Evolutionary conservation across 2,113 vertebrate genomes (phyloP).

Genomic region (Poeciliopsis retropinna): DNA sequence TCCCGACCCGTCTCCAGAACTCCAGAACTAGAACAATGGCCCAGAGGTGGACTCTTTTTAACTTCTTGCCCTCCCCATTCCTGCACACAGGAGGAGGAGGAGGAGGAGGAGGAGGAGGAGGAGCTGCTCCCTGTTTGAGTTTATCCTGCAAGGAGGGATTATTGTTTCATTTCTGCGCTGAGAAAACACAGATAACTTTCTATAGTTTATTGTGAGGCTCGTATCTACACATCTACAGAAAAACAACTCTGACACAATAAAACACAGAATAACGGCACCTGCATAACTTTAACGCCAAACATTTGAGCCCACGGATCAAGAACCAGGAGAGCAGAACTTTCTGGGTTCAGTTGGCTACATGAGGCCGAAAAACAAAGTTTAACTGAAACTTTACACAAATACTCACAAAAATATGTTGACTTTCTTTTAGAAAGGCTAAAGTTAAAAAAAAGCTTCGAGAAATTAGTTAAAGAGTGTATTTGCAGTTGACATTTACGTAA

Average conservation of each 20-base stretch:
- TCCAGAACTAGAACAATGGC: conserved; percentile 67
- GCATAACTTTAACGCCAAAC: neutral
- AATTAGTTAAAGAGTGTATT: no score
- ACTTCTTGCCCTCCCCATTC: conserved; percentile 44
- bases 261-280: neutral
- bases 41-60: conserved; percentile 34
- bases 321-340: neutral
- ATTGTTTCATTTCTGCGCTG: conserved; percentile 63
- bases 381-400: no score
- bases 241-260: conserved; percentile 15
- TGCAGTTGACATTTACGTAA: no score
- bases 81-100: conserved; percentile 31
- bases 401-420: no score
- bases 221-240: conserved; percentile 39
- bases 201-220: conserved; percentile 36
- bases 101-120: conserved; percentile 46
- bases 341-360: neutral
- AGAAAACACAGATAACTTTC: conserved; percentile 63
- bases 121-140: conserved; percentile 39
- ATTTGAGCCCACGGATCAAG: neutral
- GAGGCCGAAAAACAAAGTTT: neutral
- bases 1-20: conserved; percentile 34
- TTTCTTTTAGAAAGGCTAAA: no score
- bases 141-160: conserved; percentile 43
- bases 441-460: no score